Conservation (phyloP, 2,797 vertebrate species). For the Sparus aurata region DNA sequence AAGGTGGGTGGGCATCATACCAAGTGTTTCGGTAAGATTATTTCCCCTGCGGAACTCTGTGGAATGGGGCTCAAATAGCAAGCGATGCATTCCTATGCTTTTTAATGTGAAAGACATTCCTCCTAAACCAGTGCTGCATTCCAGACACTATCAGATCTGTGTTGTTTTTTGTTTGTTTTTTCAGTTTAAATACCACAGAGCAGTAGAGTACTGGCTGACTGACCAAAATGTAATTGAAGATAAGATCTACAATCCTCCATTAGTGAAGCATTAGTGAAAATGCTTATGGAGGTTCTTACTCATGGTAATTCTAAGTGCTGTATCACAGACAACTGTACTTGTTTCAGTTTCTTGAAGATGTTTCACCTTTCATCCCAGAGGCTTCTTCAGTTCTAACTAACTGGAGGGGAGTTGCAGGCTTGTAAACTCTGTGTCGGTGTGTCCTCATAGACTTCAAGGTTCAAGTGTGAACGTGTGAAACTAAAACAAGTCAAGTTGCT, state of each 20-base stretch:
- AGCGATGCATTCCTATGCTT: conserved; percentile 46
- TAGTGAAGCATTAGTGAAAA: too few relatives aligned
- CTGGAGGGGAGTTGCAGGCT: too few relatives aligned
- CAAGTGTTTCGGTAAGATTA: conserved; percentile 51
- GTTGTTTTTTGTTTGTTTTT: conserved; percentile 27
- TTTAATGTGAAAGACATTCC: conserved; percentile 43
- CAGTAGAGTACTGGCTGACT: background rate
- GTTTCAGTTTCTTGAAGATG: too few relatives aligned
- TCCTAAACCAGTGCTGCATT: background rate
- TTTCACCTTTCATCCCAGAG: too few relatives aligned
- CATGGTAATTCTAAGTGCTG: too few relatives aligned
- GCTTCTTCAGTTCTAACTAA: too few relatives aligned
- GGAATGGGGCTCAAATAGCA: conserved; percentile 62
- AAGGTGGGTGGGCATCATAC: conserved; percentile 7
- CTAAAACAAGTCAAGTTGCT: too few relatives aligned
- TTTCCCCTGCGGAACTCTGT: conserved; percentile 60
- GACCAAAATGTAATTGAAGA: conserved; percentile 24
- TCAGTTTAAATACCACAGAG: conserved; percentile 51
- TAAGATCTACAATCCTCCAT: conserved; percentile 12
- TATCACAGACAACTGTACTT: too few relatives aligned
- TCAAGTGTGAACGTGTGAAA: too few relatives aligned
- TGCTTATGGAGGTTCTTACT: too few relatives aligned
- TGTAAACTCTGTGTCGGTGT: too few relatives aligned
- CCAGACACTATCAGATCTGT: conserved; percentile 26
- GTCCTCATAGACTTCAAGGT: too few relatives aligned